Evolutionary conservation across 2,113 vertebrate genomes (phyloP), one percentile per base, ranked within the genome.

Genomic region (Petaurus breviceps): DNA sequence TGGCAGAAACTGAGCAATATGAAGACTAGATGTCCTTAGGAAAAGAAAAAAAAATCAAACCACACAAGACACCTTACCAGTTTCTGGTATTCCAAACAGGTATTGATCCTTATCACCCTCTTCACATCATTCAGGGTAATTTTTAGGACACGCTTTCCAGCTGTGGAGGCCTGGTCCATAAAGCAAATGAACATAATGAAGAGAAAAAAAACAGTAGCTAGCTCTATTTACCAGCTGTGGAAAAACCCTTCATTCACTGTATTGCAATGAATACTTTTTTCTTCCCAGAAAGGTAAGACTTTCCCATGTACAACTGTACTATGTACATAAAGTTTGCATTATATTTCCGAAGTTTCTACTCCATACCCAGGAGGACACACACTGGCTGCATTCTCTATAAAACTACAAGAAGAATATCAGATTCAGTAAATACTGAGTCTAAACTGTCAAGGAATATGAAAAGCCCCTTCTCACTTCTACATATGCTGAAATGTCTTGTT

Each of bases 91-190:
- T 47, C 94, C 52, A 95, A 24, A 0, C 92, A 49, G 0, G 95
- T 98, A 96, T 98, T 97, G 0, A 16, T 68, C 91, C 52, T 96
- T 7, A 99, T 51, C 19, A 98, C 91, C n/a, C 0, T 92, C 25
- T 91, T 98, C 95, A 99, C 94, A 0, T 98, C 97, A 91, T 96
- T 97, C 92, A 98, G 93, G 16, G 97, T 94, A 31, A 99, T 96
- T 49, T 3, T 91, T 47, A 98, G 96, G 28, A 98, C 95, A 16
- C 96, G 94, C 12, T 97, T 97, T 4, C 52, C 49, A 46, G 91
- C 53, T 10, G 93, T 91, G 16, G 90, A 95, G 96, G 97, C 92
- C 99, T 98, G 51, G 77, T 68, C 2, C 28, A 7, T 0, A 97
- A 92, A 25, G 3, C 0, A 8, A 0, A 0, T 2, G 11, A 68